These are phyloP conservation scores for Amaurobius ferox DNA, from an alignment of 2,888 invertebrate genomes.

Conservation along the genomic window DNA sequence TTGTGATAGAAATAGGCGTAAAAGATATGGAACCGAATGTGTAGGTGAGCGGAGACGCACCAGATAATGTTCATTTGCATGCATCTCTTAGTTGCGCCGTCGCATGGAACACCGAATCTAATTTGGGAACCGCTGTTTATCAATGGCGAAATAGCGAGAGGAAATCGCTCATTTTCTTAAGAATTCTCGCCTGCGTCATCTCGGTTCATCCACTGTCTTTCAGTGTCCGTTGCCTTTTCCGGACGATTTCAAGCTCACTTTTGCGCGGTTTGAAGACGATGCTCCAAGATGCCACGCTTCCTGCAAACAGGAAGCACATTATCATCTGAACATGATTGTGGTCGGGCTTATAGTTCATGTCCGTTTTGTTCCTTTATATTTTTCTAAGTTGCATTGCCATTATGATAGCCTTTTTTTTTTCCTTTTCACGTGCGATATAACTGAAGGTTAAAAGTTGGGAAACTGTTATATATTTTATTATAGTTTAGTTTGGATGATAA, in stretches of 20 bases:
- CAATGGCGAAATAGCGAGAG: not conserved
- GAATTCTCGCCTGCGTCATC: not conserved
- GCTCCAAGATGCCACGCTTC: not conserved
- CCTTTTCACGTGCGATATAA: no score
- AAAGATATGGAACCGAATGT: no score
- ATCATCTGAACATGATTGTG: not conserved
- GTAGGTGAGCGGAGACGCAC: no score
- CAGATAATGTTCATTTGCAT: no score
- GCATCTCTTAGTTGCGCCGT: no score
- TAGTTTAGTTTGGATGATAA: no score
- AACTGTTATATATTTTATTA: no score
- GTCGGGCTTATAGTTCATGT: not conserved
- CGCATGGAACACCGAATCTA: no score
- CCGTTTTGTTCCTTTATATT: not conserved
- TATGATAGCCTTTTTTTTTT: no score
- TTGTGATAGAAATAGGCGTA: no score
- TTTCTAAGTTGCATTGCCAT: no score
- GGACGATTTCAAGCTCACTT: conserved; percentile 24
- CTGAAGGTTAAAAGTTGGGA: no score
- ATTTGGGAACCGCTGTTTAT: not conserved
- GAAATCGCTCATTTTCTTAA: conserved; percentile 29
- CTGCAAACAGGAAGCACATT: not conserved
- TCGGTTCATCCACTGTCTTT: not conserved
- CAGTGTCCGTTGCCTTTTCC: conserved; percentile 24
- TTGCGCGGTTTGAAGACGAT: not conserved